phyloP scores from a whole-genome alignment of 2,888 invertebrate species.

The Hofmannophila pseudospretella region DNA sequence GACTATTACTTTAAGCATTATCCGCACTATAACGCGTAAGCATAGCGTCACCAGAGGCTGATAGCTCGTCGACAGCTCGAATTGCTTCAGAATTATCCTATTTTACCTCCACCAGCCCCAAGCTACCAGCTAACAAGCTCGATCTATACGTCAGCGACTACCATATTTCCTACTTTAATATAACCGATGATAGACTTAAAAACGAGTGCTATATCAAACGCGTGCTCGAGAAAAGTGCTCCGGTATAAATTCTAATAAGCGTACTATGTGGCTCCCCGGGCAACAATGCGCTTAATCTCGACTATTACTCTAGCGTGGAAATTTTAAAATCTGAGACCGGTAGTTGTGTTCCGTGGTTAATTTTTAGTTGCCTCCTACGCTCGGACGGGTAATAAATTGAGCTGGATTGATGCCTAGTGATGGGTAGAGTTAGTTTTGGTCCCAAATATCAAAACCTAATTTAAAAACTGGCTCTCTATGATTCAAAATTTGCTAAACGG shows the following conservation, averaged over 20 bases:
- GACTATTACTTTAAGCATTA: conserved; percentile 64
- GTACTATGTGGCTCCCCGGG: conserved; percentile 57
- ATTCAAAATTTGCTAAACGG: no score
- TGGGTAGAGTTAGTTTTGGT: no score
- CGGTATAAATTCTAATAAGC: conserved; percentile 70
- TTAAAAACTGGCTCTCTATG: no score
- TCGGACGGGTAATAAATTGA: conserved; percentile 55
- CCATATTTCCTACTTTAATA: conserved; percentile 64
- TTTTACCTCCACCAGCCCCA: conserved; percentile 45
- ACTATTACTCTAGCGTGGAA: conserved; percentile 63
- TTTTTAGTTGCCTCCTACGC: conserved; percentile 71
- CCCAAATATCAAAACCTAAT: no score
- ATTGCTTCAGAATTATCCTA: conserved; percentile 66
- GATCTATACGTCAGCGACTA: conserved; percentile 42
- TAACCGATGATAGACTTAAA: conserved; percentile 64
- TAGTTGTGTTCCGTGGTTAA: conserved; percentile 58
- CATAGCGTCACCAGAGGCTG: conserved; percentile 63
- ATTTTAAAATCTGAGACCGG: conserved; percentile 57
- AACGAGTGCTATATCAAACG: conserved; percentile 53
- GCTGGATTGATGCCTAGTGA: conserved; percentile 30
- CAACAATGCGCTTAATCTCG: conserved; percentile 67
- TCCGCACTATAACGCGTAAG: conserved; percentile 31
- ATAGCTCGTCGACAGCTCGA: conserved; percentile 63
- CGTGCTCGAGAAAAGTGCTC: conserved; percentile 34
- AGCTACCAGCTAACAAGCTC: conserved; percentile 53